These are phyloP conservation scores for Idris sp. DNA, from an alignment of 1,140 invertebrate species.

Conservation along the genomic window DNA sequence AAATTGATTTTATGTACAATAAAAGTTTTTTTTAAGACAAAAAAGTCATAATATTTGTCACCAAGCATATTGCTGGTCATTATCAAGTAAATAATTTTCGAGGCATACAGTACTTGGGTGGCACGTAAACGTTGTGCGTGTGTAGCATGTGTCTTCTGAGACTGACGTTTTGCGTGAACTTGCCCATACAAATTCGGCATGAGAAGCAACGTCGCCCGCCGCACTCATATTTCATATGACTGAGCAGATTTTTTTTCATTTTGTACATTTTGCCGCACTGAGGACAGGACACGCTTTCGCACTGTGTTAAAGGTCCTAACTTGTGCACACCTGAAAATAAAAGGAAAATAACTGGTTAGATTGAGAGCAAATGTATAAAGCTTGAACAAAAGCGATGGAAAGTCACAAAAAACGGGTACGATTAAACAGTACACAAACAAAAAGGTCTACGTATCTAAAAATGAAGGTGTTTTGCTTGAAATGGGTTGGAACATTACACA, in stretches of 20 bases:
- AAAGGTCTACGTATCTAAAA: conserved; percentile 7
- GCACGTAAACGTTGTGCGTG: conserved; percentile 69
- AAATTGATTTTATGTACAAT: no score
- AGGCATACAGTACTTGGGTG: conserved; percentile 66
- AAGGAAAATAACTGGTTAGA: conserved; percentile 27
- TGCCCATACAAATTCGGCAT: conserved; percentile 75
- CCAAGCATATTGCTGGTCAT: no score
- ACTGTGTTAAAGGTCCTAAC: conserved; percentile 22
- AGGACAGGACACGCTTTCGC: conserved; percentile 67
- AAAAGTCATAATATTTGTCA: no score
- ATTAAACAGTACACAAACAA: no score
- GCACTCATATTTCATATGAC: conserved; percentile 79
- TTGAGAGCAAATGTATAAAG: neutral
- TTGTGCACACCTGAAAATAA: conserved; percentile 45
- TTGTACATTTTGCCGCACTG: conserved; percentile 79
- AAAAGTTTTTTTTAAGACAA: no score
- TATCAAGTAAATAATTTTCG: conserved; percentile 57
- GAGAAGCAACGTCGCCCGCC: conserved; percentile 76
- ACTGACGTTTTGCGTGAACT: conserved; percentile 75
- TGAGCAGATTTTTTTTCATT: conserved; percentile 75
- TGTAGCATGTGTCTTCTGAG: conserved; percentile 70
- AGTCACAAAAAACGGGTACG: conserved; percentile 32
- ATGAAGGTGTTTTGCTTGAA: neutral
- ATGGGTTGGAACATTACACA: neutral
- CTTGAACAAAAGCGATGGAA: conserved; percentile 2